These are phyloP conservation scores for Achlya flavicornis DNA, from an alignment of 2,888 invertebrate genomes.

Conservation along the genomic window DNA sequence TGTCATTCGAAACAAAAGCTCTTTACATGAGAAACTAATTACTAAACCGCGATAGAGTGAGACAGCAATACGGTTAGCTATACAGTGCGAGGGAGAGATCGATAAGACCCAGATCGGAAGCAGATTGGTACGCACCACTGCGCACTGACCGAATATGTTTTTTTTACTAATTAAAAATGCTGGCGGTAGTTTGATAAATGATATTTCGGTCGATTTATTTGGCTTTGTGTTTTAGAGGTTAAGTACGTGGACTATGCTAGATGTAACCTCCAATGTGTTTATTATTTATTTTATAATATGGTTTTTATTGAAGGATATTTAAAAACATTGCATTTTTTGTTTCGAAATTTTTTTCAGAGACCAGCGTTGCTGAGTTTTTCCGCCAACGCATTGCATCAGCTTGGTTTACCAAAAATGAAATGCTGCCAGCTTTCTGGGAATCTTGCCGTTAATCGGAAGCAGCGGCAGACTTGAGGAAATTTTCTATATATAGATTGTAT, in stretches of 20 bases:
- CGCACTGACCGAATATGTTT: constrained; percentile 71
- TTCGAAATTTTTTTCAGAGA: too few species aligned
- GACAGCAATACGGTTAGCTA: constrained; percentile 34
- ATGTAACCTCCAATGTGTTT: neutral
- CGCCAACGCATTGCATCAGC: too few species aligned
- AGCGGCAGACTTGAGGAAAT: too few species aligned
- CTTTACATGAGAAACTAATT: constrained; percentile 80
- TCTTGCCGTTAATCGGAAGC: too few species aligned
- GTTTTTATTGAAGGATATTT: neutral
- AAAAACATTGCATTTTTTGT: too few species aligned
- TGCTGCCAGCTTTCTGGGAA: too few species aligned
- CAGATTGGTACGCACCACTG: constrained; percentile 79
- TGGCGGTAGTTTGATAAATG: constrained; percentile 70
- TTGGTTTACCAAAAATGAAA: too few species aligned
- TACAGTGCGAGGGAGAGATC: constrained; percentile 45
- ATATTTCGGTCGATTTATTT: constrained; percentile 70
- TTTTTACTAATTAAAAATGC: constrained; percentile 79
- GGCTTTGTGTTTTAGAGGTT: constrained; percentile 50
- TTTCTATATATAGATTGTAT: too few species aligned
- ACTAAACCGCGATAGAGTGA: constrained; percentile 51
- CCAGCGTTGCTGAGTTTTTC: too few species aligned
- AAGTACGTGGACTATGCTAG: constrained; percentile 13
- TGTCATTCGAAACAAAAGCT: constrained; percentile 79
- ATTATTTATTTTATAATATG: neutral
- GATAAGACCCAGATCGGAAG: constrained; percentile 68